These are phyloP conservation scores for Gnathonemus longibarbis DNA, from an alignment of 2,113 vertebrate genomes.

Conservation along the genomic window DNA sequence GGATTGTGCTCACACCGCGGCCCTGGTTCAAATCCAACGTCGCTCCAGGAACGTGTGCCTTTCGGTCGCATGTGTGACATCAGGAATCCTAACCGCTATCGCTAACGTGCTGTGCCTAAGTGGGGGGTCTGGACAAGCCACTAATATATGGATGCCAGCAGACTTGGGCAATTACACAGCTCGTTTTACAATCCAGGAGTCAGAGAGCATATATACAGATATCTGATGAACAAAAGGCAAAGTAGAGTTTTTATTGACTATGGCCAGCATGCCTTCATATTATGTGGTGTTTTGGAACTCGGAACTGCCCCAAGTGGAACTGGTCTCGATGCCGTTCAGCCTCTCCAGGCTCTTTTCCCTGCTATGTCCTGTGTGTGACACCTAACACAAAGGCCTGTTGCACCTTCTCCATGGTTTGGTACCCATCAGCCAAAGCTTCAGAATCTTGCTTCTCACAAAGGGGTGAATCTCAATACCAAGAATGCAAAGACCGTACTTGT, in stretches of 20 bases:
- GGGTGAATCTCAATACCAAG: background rate
- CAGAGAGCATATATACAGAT: background rate
- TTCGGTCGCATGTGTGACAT: background rate
- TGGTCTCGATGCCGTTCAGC: background rate
- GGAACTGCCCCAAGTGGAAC: background rate
- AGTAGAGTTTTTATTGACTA: background rate
- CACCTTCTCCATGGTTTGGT: background rate
- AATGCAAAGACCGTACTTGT: background rate
- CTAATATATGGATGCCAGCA: slow-evolving; percentile 7
- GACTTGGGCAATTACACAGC: background rate
- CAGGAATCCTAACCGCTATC: background rate
- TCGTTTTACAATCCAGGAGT: background rate
- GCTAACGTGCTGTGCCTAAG: background rate
- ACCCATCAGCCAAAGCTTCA: background rate
- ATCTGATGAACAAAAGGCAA: background rate
- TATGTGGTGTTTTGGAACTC: background rate
- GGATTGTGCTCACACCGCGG: slow-evolving; percentile 34
- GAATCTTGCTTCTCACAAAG: background rate
- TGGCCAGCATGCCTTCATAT: background rate
- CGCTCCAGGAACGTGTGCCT: background rate
- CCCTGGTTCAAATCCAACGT: background rate
- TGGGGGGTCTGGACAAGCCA: background rate
- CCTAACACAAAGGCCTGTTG: background rate
- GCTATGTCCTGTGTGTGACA: background rate
- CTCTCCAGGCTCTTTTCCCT: background rate